Conservation (phyloP, 1,140 invertebrate species). For the Gonioctena quinquepunctata region DNA sequence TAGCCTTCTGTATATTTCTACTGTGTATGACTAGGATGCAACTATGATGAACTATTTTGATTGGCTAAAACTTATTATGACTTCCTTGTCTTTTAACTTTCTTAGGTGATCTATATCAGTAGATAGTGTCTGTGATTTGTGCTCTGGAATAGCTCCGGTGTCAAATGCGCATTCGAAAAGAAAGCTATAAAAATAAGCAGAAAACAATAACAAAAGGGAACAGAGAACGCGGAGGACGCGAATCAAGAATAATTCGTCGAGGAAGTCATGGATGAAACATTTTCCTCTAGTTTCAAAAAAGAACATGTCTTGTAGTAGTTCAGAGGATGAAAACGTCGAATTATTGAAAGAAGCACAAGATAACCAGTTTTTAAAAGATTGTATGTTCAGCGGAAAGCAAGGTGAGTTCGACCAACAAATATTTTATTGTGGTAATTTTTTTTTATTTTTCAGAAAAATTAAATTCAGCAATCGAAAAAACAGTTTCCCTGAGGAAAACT, state of each 20-base stretch:
- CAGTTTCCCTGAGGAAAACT: constrained; percentile 19
- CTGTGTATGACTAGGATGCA: too few relatives aligned
- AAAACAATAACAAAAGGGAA: too few relatives aligned
- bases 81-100: too few relatives aligned
- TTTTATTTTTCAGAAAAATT: background rate
- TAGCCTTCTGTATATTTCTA: too few relatives aligned
- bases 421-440: background rate
- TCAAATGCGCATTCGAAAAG: too few relatives aligned
- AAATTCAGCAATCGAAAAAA: background rate
- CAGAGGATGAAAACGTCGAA: constrained; percentile 37
- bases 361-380: constrained; percentile 33
- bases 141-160: too few relatives aligned
- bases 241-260: background rate
- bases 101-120: too few relatives aligned
- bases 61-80: too few relatives aligned
- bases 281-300: background rate
- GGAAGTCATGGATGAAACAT: background rate
- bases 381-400: constrained; percentile 27
- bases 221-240: background rate
- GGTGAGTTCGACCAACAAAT: too few relatives aligned
- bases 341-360: constrained; percentile 37
- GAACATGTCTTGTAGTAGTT: constrained; percentile 37
- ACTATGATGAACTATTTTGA: too few relatives aligned
- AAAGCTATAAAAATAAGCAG: too few relatives aligned
- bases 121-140: too few relatives aligned